Evolutionary conservation across 2,888 invertebrate species (phyloP), one percentile per base, ranked within the genome.

Genomic region (Azorinus chamasolen): DNA sequence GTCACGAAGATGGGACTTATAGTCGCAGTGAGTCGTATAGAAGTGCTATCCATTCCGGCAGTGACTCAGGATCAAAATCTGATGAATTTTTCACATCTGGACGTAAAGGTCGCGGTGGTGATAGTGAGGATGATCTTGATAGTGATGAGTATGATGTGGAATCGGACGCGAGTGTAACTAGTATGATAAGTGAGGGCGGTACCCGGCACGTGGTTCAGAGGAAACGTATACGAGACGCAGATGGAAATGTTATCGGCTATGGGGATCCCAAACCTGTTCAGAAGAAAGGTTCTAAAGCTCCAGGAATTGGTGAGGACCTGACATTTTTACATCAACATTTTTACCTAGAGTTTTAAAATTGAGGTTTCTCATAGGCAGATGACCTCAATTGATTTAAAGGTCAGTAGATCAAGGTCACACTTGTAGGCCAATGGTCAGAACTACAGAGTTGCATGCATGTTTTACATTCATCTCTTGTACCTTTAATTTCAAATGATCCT

Each of bases 171-270:
- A 87, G 87, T 57, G 83, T 86, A 62, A 78, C 76, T 72, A 91
- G 91, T 70, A 90, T 88, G 50, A 76, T 83, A 1, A 89, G 89
- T 69, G 91, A 83, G 41, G 91, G 91, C 0, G 92, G 92, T 1
- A 92, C 91, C 10, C 65, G 89, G 6, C 83, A 85, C 16, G 83
- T 86, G 43, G 77, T 86, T 8, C 85, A 90, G 61, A 66, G 85
- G 57, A 86, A 86, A 61, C 68, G 87, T 16, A 75, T 89, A 39
- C 70, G 88, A 4, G 89, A 88, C 64, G 83, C 63, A 10, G 83
- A 88, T 18, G 89, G 89, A 24, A 89, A 87, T 41, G 64, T 88
- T 16, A 72, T 89, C 48, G 89, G 89, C 10, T 87, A 88, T 53
- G 87, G 86, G 0, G 79, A 84, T 1, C 61, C 83, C 8, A 74